These are phyloP conservation scores for Phortica magna DNA, from an alignment of 2,888 invertebrate genomes.

Conservation along the genomic window DNA sequence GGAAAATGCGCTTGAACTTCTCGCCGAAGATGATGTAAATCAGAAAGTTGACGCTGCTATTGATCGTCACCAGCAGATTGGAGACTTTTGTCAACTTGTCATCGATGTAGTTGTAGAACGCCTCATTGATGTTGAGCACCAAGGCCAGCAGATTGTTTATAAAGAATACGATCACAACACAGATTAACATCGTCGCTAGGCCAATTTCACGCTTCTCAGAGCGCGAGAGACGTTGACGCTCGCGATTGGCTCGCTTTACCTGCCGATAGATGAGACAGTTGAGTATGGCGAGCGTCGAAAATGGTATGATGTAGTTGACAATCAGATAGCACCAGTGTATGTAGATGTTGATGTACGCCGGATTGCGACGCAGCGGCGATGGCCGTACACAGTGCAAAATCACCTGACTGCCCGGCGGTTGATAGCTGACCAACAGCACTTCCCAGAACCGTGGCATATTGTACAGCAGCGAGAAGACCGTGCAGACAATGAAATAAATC, in stretches of 20 bases:
- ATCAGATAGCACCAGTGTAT: constrained; percentile 96
- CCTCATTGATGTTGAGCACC: constrained; percentile 91
- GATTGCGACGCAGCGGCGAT: constrained; percentile 84
- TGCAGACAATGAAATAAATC: constrained; percentile 89
- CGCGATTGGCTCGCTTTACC: constrained; percentile 92
- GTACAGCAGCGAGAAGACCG: constrained; percentile 89
- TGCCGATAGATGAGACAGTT: constrained; percentile 94
- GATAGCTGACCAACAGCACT: constrained; percentile 79
- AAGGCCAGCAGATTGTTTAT: constrained; percentile 93
- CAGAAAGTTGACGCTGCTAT: constrained; percentile 98
- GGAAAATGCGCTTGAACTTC: constrained; percentile 93
- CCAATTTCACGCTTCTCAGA: constrained; percentile 95
- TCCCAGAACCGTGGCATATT: constrained; percentile 91
- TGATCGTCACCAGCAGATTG: constrained; percentile 96
- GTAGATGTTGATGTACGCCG: constrained; percentile 89
- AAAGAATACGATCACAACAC: constrained; percentile 96
- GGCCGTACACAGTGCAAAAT: constrained; percentile 86
- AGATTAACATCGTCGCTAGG: constrained; percentile 95
- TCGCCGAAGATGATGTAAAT: constrained; percentile 99
- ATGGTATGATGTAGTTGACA: constrained; percentile 95
- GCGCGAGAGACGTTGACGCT: constrained; percentile 92
- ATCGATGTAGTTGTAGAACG: constrained; percentile 83
- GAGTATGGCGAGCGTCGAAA: constrained; percentile 90
- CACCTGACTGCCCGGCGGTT: constrained; percentile 77
- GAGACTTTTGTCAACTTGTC: constrained; percentile 88